Evolutionary conservation across 2,888 invertebrate species (phyloP).

Genomic region (Hydrotaea cyrtoneurina): DNA sequence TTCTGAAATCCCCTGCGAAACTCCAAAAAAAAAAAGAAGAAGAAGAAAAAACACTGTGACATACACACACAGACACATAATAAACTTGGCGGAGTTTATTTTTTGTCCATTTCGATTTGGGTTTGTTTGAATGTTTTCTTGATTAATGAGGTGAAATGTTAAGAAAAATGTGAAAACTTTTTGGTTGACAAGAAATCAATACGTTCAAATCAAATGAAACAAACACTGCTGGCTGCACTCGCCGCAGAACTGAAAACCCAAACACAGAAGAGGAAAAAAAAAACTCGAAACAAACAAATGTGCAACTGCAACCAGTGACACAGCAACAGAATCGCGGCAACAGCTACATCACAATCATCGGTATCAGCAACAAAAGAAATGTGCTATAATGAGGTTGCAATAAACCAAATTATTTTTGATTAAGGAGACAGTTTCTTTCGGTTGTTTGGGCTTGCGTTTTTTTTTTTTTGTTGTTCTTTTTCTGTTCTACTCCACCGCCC

Average conservation of each 20-base stretch:
- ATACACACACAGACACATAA: conserved; percentile 41
- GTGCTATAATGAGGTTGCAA: conserved; percentile 43
- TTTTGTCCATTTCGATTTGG: conserved; percentile 23
- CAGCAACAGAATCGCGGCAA: too few relatives aligned
- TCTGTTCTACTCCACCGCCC: neutral
- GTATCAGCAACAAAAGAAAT: conserved; percentile 2
- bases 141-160: conserved; percentile 80
- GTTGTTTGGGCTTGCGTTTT: neutral
- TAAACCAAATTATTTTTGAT: conserved; percentile 41
- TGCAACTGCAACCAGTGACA: neutral
- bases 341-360: neutral
- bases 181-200: conserved; percentile 69
- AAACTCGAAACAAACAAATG: conserved; percentile 9
- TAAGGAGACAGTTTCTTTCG: conserved; percentile 27
- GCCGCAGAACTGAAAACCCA: neutral
- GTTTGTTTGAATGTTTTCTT: conserved; percentile 70
- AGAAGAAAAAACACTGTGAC: conserved; percentile 37
- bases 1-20: conserved; percentile 40
- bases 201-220: conserved; percentile 65
- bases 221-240: neutral
- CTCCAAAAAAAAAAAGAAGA: too few relatives aligned
- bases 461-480: neutral
- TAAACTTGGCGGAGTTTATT: conserved; percentile 12
- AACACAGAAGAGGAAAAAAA: neutral
- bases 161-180: conserved; percentile 75